phyloP scores from a whole-genome alignment of 2,888 invertebrate species.

The Apamea epomidion region DNA sequence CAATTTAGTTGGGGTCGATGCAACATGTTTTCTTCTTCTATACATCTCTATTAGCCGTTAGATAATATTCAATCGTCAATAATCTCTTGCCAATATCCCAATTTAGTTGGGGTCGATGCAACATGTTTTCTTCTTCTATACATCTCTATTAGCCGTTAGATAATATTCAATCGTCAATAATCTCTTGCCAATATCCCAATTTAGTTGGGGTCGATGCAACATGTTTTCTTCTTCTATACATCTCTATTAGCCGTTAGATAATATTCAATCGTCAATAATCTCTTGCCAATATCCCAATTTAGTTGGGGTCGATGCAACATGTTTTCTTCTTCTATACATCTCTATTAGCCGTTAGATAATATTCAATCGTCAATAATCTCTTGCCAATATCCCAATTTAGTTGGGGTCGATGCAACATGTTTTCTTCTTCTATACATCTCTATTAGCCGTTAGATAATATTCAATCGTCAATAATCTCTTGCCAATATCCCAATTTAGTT shows the following conservation, averaged over 20 bases:
- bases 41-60: too few relatives aligned
- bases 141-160: too few relatives aligned
- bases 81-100: not conserved
- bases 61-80: not conserved
- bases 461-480: not conserved
- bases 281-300: not conserved
- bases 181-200: not conserved
- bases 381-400: not conserved
- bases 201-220: not conserved
- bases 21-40: too few relatives aligned
- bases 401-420: not conserved
- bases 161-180: not conserved
- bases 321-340: too few relatives aligned
- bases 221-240: too few relatives aligned
- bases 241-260: too few relatives aligned
- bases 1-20: not conserved
- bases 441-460: not conserved
- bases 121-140: too few relatives aligned
- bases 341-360: too few relatives aligned
- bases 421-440: too few relatives aligned
- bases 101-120: not conserved
- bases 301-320: not conserved
- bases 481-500: not conserved
- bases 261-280: not conserved
- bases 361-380: not conserved